Percentiles rank a stretch among this genome's conserved stretches.
These are phyloP conservation scores for Hermetia illucens DNA, from an alignment of 1,140 invertebrate genomes.

Conservation along the genomic window DNA sequence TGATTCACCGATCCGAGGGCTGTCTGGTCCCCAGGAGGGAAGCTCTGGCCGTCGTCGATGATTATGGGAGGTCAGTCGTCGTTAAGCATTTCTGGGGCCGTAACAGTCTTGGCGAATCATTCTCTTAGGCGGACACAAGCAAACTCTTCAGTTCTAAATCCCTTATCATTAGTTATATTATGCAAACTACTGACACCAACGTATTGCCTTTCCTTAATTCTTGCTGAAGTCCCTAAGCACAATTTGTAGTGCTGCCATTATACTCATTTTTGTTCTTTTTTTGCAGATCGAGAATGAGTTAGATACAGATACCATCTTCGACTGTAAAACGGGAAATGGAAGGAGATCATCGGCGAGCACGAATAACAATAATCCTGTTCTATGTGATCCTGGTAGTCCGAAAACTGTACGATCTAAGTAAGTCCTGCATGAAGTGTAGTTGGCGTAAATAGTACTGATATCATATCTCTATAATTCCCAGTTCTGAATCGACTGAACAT, in stretches of 20 bases:
- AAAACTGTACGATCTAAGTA: slow-evolving; percentile 40
- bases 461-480: slow-evolving; percentile 8
- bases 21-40: too few relatives aligned
- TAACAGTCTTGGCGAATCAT: too few relatives aligned
- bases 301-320: slow-evolving; percentile 44
- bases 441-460: background rate
- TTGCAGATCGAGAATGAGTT: slow-evolving; percentile 44
- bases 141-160: too few relatives aligned
- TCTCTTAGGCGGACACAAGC: too few relatives aligned
- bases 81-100: too few relatives aligned
- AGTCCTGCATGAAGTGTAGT: slow-evolving; percentile 3
- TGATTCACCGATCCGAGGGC: too few relatives aligned
- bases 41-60: too few relatives aligned
- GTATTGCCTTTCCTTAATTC: too few relatives aligned
- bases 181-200: too few relatives aligned
- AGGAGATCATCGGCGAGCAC: slow-evolving; percentile 40
- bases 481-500: slow-evolving; percentile 33
- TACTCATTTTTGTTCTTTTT: slow-evolving; percentile 6
- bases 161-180: too few relatives aligned
- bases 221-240: background rate
- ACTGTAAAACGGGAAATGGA: slow-evolving; percentile 39
- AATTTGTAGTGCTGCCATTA: background rate
- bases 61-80: too few relatives aligned
- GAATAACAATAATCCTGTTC: slow-evolving; percentile 39
- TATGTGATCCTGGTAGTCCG: slow-evolving; percentile 34